A percentile compares a stretch with the other conserved stretches of the same genome.
Conservation (phyloP, 2,797 vertebrate species). For the Acrossocheilus fasciatus region DNA sequence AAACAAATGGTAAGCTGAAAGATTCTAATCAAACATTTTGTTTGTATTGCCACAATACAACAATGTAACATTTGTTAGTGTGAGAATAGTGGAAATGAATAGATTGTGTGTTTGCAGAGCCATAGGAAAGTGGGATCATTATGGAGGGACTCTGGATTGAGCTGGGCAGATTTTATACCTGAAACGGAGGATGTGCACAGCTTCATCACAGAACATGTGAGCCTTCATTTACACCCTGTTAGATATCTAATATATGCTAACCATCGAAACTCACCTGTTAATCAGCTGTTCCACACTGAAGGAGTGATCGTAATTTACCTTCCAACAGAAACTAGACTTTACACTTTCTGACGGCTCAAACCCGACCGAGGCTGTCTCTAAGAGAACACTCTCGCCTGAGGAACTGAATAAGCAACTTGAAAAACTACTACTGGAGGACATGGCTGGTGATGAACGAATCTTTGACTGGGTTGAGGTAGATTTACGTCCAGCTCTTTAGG, state of each 20-base stretch:
- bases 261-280: not conserved
- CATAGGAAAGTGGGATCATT: constrained; percentile 95
- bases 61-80: not conserved
- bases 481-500: not conserved
- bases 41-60: not conserved
- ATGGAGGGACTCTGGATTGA: constrained; percentile 93
- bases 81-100: not conserved
- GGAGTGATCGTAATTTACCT: not conserved
- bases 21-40: not conserved
- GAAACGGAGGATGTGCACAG: constrained; percentile 90
- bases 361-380: constrained; percentile 65
- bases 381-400: constrained; percentile 80
- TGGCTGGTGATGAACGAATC: constrained; percentile 95
- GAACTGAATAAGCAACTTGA: constrained; percentile 91
- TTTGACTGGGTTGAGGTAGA: constrained; percentile 98
- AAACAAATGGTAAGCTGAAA: constrained; percentile 93
- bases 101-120: constrained; percentile 81
- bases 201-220: constrained; percentile 92
- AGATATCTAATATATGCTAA: not conserved
- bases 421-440: constrained; percentile 92
- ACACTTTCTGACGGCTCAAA: constrained; percentile 71
- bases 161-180: constrained; percentile 89
- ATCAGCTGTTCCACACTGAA: not conserved
- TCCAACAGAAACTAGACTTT: constrained; percentile 92
- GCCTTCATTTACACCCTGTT: constrained; percentile 24